Evolutionary conservation across 2,797 vertebrate species (phyloP), one percentile per base, ranked within the genome.

Genomic region (Paratrypauchen microcephalus): DNA sequence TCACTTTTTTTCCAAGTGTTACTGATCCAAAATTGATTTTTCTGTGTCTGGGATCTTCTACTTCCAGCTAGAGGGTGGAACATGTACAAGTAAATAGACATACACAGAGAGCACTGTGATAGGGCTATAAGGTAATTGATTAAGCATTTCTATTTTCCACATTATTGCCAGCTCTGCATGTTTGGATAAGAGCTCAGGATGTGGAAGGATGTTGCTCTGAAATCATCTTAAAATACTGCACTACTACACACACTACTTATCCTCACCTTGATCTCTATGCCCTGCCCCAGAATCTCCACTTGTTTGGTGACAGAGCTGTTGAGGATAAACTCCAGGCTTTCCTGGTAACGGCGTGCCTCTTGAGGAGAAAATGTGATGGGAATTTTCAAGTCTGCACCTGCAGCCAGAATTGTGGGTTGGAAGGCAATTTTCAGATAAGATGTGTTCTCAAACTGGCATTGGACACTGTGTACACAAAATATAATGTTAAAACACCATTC

Each of bases 251-350:
- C 32, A 36, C 24, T 28, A 60, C 16, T 30, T 28, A 23, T 18
- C 30, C 80, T 87, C 79, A 97, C 96, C 95, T 95, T 96, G 89
- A 96, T 83, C 77, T 96, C 90, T 0, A 88, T 76, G 65, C 96
- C 96, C 65, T 90, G 94, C 11, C 96, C 97, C 75, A 83, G 89
- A 64, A 97, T 85, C 65, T 94, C 94, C 64, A 97, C 81, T 0
- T 80, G 84, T 69, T 93, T 89, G 2, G 83, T 91, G 56, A 89
- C 85, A 41, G 91, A 91, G 19, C 92, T 88, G 4, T 95, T 95
- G 69, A 97, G 92, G 81, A 92, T 87, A 84, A 98, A 97, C 75
- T 83, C 70, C 72, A 97, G 69, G 58, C 85, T 87, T 50, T 96
- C 94, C 0, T 77, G 86, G 75, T 97, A 97, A 36, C n/a, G 84